Percentiles rank a stretch among this genome's conserved stretches.
phyloP scores from a whole-genome alignment of 2,113 vertebrate species.

The Tylochromis polylepis region DNA sequence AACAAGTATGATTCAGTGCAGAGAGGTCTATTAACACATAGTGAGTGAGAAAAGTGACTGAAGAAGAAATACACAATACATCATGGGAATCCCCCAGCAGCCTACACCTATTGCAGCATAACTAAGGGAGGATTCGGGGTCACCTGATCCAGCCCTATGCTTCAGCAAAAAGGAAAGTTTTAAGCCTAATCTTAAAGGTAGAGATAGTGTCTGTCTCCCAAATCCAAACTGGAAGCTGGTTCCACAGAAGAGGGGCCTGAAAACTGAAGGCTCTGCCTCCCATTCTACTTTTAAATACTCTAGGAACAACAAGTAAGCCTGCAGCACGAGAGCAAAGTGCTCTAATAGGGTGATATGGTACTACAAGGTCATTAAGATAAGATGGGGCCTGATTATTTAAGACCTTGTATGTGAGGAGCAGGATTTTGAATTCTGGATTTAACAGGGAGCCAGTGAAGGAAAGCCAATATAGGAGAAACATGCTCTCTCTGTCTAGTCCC shows the following conservation, averaged over 20 bases:
- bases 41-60: neutral
- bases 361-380: neutral
- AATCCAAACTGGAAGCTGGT: neutral
- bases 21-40: neutral
- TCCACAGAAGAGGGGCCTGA: neutral
- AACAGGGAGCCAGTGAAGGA: no score
- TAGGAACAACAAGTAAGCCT: rapidly evolving
- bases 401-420: rapidly evolving
- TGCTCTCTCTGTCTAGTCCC: neutral
- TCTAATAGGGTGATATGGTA: rapidly evolving
- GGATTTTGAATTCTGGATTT: rapidly evolving
- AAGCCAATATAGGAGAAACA: no score
- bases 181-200: rapidly evolving
- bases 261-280: rapidly evolving
- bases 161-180: neutral
- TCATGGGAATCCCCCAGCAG: neutral
- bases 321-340: rapidly evolving
- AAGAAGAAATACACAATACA: neutral
- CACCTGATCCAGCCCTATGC: neutral
- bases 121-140: neutral
- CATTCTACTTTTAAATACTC: neutral
- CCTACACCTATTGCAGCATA: neutral
- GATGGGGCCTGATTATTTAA: neutral
- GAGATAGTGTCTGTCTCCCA: rapidly evolving
- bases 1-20: neutral